Percentiles rank a stretch among this genome's conserved stretches.
These are phyloP conservation scores for Bradypus variegatus DNA, from an alignment of 2,797 vertebrate species.

Conservation along the genomic window DNA sequence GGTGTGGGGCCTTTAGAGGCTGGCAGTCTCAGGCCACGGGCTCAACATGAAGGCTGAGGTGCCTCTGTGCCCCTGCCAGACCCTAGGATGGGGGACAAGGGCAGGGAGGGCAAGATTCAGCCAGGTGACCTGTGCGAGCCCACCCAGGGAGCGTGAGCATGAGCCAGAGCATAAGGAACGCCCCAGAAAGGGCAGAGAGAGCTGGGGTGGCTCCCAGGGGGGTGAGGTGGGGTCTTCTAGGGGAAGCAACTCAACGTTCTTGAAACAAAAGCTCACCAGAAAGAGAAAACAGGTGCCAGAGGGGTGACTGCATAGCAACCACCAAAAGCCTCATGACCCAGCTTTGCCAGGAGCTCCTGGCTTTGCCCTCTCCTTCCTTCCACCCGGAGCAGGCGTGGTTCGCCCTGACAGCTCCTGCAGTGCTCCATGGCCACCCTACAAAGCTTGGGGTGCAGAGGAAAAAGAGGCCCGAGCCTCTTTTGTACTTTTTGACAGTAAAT, in stretches of 20 bases:
- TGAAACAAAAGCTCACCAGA: neutral
- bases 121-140: neutral
- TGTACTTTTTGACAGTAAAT: too few relatives aligned
- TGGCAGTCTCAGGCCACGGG: too few relatives aligned
- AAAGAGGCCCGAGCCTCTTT: neutral
- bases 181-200: neutral
- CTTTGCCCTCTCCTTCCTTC: too few relatives aligned
- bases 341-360: neutral
- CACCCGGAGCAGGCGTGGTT: too few relatives aligned
- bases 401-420: neutral
- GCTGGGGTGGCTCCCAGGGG: neutral
- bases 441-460: neutral
- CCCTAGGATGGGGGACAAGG: neutral
- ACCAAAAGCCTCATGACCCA: neutral
- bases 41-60: too few relatives aligned
- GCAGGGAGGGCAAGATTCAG: neutral
- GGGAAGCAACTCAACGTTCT: neutral
- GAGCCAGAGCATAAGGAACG: neutral
- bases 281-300: too few relatives aligned
- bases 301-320: fast-evolving
- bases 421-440: fast-evolving
- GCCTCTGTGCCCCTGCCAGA: too few relatives aligned
- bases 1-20: too few relatives aligned
- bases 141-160: neutral
- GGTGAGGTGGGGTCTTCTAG: too few relatives aligned